Base-by-base conservation (phyloP, 2,888 invertebrate species). In the Hypercompe scribonia region DNA sequence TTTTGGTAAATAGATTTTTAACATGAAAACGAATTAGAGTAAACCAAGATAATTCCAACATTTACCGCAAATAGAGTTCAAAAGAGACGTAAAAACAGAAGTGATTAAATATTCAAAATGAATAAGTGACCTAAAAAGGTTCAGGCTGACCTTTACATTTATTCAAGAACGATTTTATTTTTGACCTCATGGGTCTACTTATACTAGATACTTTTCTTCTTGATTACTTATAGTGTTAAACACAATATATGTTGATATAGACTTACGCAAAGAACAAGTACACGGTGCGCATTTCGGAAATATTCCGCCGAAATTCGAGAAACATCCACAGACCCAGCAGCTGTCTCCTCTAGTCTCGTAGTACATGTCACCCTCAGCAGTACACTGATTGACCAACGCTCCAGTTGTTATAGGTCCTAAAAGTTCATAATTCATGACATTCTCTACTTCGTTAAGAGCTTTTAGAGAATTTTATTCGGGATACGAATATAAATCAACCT, bases 271-370 rank as follows among this genome's bases (percentile, higher is more conserved):
- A 54, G 33, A 75, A 77, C 83, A 90, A 85, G 73, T 72, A 86
- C 93, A 93, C 0, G 90, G 79, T 0, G 89, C 88, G 73, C 93
- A 93, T 78, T 91, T 93, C 50, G 90, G 82, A 81, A 84, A 87
- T 21, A 92, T 72, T 1, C 74, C 79, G 11, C 84, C 84, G 46
- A 70, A 74, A 0, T 68, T 24, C 0, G 76, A 72, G 85, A 91
- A 94, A 78, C 94, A 94, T 4, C 88, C 93, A 78, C 94, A 94
- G n/a, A 94, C 80, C 78, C 82, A 86, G 81, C 94, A 94, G 3
- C 79, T 78, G 54, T 76, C 81, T 10, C 76, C 70, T 10, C 77
- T 77, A 21, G 80, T 83, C 31, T 84, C 82, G 75, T 88, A 89
- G 88, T 86, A 93, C 92, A 93, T 90, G 70, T 92, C 91, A 0